Conservation (phyloP, 2,888 invertebrate genomes). For the Trachelus iudaicus region DNA sequence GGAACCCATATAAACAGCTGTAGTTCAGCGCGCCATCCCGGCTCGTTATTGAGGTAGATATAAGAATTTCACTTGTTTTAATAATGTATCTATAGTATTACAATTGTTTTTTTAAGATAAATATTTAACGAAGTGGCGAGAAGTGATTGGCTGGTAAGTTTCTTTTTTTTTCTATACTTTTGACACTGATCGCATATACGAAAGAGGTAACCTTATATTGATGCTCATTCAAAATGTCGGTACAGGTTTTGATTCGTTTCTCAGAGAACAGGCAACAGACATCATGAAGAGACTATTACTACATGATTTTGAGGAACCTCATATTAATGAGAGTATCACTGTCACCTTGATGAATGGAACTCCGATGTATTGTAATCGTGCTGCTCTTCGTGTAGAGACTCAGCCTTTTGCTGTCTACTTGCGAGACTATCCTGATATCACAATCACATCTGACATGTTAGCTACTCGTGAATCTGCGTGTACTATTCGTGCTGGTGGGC, state of each 20-base stretch:
- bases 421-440: conserved; percentile 76
- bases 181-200: neutral
- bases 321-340: conserved; percentile 39
- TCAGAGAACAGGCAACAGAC: neutral
- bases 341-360: conserved; percentile 40
- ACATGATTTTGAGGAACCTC: conserved; percentile 47
- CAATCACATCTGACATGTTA: conserved; percentile 74
- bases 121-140: neutral
- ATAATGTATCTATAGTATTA: neutral
- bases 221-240: neutral
- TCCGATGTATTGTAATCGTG: conserved; percentile 42
- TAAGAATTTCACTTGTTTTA: neutral
- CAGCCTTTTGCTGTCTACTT: conserved; percentile 56
- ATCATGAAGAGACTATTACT: conserved; percentile 48
- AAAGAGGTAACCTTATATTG: neutral
- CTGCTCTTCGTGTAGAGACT: conserved; percentile 50
- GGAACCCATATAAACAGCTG: conserved; percentile 27
- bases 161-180: neutral
- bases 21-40: conserved; percentile 6
- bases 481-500: conserved; percentile 65
- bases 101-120: neutral
- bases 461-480: conserved; percentile 70
- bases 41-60: neutral
- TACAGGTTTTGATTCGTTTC: neutral
- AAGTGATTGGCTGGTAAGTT: neutral